Conservation (phyloP, 2,113 vertebrate genomes). For the Pardalotus punctatus region DNA sequence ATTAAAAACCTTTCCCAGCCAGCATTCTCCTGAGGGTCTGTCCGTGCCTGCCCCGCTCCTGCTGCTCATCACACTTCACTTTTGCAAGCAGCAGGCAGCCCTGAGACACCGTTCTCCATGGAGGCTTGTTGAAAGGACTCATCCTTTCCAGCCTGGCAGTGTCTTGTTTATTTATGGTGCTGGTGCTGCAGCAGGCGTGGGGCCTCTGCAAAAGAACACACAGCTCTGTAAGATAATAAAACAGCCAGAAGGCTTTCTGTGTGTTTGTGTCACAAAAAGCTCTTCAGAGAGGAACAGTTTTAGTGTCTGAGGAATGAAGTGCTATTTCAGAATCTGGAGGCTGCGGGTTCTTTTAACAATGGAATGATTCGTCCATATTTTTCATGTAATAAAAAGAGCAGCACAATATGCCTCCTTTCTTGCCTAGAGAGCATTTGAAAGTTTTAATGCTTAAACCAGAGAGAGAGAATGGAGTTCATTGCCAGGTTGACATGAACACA, state of each 20-base stretch:
- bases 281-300: constrained; percentile 7
- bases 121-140: constrained; percentile 35
- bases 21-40: not conserved
- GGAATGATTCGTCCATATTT: not conserved
- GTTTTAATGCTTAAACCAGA: constrained; percentile 20
- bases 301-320: constrained; percentile 22
- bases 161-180: constrained; percentile 57
- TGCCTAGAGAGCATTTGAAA: not conserved
- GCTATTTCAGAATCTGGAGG: not conserved
- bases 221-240: constrained; percentile 21
- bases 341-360: not conserved
- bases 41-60: not conserved
- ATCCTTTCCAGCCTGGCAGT: not conserved
- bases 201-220: constrained; percentile 1
- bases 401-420: not conserved
- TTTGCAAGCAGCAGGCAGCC: not conserved
- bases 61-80: constrained; percentile 18
- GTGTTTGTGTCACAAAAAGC: not conserved
- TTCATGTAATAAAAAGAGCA: not conserved
- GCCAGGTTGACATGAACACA: not conserved
- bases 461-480: not conserved
- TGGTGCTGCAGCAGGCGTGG: not conserved
- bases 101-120: not conserved
- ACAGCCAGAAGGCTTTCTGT: constrained; percentile 32
- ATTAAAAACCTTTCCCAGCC: not conserved